These are phyloP conservation scores for Blennius ocellaris DNA, from an alignment of 2,113 vertebrate genomes.

Conservation along the genomic window DNA sequence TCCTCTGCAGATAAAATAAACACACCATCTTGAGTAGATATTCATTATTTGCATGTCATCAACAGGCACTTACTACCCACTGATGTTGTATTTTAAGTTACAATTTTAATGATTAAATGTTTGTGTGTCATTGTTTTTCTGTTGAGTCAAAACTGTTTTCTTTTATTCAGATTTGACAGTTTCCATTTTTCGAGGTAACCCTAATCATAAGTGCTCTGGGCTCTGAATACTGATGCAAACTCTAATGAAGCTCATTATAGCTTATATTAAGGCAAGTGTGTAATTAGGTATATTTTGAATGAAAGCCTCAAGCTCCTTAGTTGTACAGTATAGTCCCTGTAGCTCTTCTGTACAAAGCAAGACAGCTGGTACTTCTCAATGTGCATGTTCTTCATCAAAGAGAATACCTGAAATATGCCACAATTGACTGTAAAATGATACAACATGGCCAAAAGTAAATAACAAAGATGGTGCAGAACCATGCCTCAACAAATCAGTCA, in stretches of 20 bases:
- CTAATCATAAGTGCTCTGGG: conserved; percentile 9
- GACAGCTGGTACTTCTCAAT: conserved; percentile 40
- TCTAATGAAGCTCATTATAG: conserved; percentile 29
- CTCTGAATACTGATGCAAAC: conserved; percentile 34
- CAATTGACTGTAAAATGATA: conserved; percentile 15
- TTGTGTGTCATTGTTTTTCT: too few species aligned
- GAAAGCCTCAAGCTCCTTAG: conserved; percentile 35
- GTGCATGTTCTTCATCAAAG: conserved; percentile 46
- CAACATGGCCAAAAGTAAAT: conserved; percentile 5
- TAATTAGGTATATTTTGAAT: conserved; percentile 41
- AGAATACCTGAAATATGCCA: conserved; percentile 27
- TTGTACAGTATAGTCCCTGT: conserved; percentile 24
- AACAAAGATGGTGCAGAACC: conserved; percentile 30
- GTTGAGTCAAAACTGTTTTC: conserved; percentile 4
- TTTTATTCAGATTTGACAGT: conserved; percentile 29
- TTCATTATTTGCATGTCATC: too few species aligned
- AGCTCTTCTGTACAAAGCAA: conserved; percentile 5
- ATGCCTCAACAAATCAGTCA: conserved; percentile 4
- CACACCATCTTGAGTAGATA: too few species aligned
- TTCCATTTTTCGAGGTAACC: conserved; percentile 30
- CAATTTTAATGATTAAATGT: too few species aligned
- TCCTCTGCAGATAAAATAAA: too few species aligned
- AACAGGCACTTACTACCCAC: too few species aligned
- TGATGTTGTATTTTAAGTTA: too few species aligned
- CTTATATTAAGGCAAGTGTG: conserved; percentile 26